These are phyloP conservation scores for Melitaea athalia DNA, from an alignment of 2,888 invertebrate genomes.

Conservation along the genomic window DNA sequence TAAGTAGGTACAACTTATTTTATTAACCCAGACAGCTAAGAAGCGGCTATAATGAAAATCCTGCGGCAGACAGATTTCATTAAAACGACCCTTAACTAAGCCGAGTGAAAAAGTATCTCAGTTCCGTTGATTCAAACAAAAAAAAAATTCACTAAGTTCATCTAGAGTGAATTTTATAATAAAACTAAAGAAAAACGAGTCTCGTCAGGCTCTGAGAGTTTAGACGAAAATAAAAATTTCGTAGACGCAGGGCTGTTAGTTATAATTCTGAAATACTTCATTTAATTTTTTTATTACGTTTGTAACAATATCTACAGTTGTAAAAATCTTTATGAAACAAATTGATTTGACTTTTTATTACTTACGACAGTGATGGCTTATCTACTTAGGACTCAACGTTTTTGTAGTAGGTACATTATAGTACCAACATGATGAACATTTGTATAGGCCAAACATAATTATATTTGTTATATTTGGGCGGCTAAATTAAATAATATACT, in stretches of 20 bases:
- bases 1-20: not conserved
- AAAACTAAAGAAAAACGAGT: constrained; percentile 14
- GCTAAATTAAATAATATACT: no score
- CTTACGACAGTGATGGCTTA: no score
- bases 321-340: not conserved
- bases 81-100: constrained; percentile 19
- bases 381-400: no score
- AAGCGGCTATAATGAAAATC: constrained; percentile 1
- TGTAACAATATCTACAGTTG: not conserved
- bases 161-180: constrained; percentile 15
- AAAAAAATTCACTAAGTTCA: constrained; percentile 7
- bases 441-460: no score
- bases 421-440: no score
- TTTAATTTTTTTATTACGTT: constrained; percentile 11
- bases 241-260: constrained; percentile 8
- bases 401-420: no score
- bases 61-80: constrained; percentile 21
- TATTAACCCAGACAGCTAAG: not conserved
- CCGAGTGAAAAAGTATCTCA: constrained; percentile 20
- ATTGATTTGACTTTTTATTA: no score
- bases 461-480: no score
- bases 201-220: constrained; percentile 8
- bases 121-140: constrained; percentile 22
- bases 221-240: constrained; percentile 14
- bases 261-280: not conserved